phyloP scores from a whole-genome alignment of 2,888 invertebrate species.

The Seira ritae region DNA sequence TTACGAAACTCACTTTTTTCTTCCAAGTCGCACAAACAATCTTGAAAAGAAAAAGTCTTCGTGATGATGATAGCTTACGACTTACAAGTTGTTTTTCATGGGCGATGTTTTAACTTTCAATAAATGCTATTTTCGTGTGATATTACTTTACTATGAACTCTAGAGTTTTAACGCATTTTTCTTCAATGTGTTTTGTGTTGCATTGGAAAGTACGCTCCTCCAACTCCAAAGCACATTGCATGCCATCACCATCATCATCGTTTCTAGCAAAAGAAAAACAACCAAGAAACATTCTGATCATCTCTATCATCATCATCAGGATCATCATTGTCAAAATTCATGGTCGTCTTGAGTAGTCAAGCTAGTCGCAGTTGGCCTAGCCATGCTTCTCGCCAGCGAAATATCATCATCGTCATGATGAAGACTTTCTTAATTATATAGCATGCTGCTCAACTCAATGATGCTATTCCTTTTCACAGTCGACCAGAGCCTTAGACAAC shows the following conservation, averaged over 20 bases:
- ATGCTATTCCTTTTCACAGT: neutral
- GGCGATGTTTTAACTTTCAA: conserved; percentile 27
- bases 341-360: conserved; percentile 54
- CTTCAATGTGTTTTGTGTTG: neutral
- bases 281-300: conserved; percentile 42
- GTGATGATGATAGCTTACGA: conserved; percentile 17
- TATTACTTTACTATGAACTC: no score
- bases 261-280: conserved; percentile 38
- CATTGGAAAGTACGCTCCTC: neutral
- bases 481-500: conserved; percentile 57
- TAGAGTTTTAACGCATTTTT: neutral
- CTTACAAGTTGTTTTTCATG: conserved; percentile 12
- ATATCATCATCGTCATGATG: conserved; percentile 34
- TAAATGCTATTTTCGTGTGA: neutral
- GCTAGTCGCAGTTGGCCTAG: conserved; percentile 58
- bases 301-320: conserved; percentile 40
- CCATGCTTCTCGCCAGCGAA: conserved; percentile 35
- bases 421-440: conserved; percentile 58
- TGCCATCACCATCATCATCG: conserved; percentile 28
- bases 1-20: neutral
- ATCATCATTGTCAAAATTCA: conserved; percentile 25
- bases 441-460: conserved; percentile 34
- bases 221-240: no score
- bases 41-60: neutral
- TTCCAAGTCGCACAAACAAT: neutral